Base-by-base conservation (phyloP, 2,888 invertebrate species). In the Callinectes sapidus region DNA sequence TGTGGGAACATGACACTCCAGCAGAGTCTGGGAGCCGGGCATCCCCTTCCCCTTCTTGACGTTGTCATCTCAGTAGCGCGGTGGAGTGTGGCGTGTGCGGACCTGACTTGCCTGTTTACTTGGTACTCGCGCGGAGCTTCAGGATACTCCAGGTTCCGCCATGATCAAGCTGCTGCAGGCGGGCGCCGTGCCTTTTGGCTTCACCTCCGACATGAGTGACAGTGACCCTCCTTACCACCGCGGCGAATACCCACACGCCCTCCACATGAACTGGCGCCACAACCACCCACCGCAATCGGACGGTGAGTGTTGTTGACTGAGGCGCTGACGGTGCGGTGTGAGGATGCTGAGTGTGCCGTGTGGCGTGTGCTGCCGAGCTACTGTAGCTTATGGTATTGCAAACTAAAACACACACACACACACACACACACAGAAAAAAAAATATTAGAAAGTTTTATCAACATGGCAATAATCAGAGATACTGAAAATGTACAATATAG, bases 121-220 rank as follows among this genome's bases (percentile, higher is more conserved):
- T 10, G 5, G 71, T 28, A 71, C 28, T 71, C 71, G 28, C 71
- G 28, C 10, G 28, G 71, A 28, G 28, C 71, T 23, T 28, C 28
- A 28, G 71, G 10, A 71, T 28, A 81, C 16, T 18, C 35, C 16
- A 32, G 71, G 5, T 28, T 77, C 28, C 14, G 81, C 32, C 35
- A 81, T 81, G 81, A 81, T 81, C 81, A 81, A 35, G 16, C 35
- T 81, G 35, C 81, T 81, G 32, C 81, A 81, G 16, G 35, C 35
- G 13, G 81, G 81, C 35, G 81, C 81, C 18, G 81, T 81, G 18
- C 81, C 81, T 35, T 81, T 81, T 16, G 81, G 81, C 81, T 81
- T 13, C 81, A 35, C 81, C 81, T 13, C 81, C 18, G 81, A 81
- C 81, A 81, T 81, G 81, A 81, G 81, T 81, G 81, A 81, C 35